Percentiles rank a stretch among this genome's conserved stretches.
Conservation (phyloP, 2,797 vertebrate species). For the Euphonia xanthogaster region DNA sequence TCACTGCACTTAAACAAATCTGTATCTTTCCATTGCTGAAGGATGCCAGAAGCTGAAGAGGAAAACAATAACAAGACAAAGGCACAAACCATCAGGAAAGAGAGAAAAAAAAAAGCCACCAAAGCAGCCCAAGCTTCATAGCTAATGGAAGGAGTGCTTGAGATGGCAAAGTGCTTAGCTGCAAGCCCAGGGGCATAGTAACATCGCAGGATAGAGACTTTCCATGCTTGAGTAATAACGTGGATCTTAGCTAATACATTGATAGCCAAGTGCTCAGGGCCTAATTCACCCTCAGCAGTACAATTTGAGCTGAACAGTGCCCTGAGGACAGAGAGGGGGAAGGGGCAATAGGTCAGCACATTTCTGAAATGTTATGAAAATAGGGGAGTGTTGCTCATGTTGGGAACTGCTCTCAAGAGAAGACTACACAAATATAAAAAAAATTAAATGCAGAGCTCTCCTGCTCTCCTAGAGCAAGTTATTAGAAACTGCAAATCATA, state of each 20-base stretch:
- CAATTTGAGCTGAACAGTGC: background rate
- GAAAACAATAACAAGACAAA: background rate
- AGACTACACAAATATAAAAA: background rate
- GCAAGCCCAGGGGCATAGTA: background rate
- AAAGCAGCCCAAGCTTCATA: background rate
- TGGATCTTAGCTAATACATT: constrained; percentile 12
- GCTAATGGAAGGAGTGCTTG: constrained; percentile 31
- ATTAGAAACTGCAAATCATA: constrained; percentile 53
- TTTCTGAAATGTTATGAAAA: constrained; percentile 33
- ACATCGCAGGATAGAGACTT: background rate
- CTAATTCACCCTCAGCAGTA: background rate
- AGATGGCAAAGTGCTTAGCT: constrained; percentile 26
- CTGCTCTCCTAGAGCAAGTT: constrained; percentile 10
- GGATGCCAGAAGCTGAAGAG: background rate
- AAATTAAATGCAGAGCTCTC: background rate
- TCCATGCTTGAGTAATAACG: background rate
- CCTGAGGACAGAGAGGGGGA: constrained; percentile 16
- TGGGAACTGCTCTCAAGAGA: constrained; percentile 17
- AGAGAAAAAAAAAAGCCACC: background rate
- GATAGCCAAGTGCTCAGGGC: constrained; percentile 1
- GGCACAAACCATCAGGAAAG: background rate
- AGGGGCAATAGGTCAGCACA: background rate
- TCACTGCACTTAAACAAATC: background rate
- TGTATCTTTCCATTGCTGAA: background rate
- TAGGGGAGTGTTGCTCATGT: background rate